phyloP scores from a whole-genome alignment of 2,888 invertebrate species.

The Caenorhabditis sp. region DNA sequence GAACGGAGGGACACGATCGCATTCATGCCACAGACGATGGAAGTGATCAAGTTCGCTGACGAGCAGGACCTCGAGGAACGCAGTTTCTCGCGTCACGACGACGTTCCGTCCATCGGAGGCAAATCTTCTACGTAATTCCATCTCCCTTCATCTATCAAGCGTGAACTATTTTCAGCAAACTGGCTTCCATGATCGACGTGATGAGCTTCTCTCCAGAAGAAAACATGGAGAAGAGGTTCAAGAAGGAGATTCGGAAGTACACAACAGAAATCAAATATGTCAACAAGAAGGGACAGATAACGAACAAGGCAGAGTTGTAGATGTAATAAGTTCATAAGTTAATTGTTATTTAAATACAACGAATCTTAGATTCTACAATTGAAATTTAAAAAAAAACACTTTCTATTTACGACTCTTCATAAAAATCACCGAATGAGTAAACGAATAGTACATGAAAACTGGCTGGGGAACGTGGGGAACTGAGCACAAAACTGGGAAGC shows the following conservation, averaged over 20 bases:
- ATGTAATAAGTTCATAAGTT: neutral
- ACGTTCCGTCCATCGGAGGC: slow-evolving; percentile 53
- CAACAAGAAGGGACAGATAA: slow-evolving; percentile 38
- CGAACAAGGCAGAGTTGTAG: slow-evolving; percentile 24
- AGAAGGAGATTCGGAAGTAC: slow-evolving; percentile 61
- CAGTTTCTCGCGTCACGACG: slow-evolving; percentile 63
- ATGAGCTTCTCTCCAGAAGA: slow-evolving; percentile 62
- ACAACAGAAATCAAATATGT: slow-evolving; percentile 57
- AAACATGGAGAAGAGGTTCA: slow-evolving; percentile 61
- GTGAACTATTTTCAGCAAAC: slow-evolving; percentile 31
- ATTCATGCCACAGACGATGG: slow-evolving; percentile 75
- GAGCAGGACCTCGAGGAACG: slow-evolving; percentile 71
- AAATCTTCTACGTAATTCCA: slow-evolving; percentile 29
- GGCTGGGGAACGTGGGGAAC: neutral
- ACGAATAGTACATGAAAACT: slow-evolving; percentile 37
- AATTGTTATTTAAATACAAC: too few relatives aligned
- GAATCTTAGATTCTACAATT: too few relatives aligned
- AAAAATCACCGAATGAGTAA: too few relatives aligned
- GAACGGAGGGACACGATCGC: slow-evolving; percentile 78
- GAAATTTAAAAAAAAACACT: slow-evolving; percentile 1
- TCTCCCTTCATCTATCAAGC: neutral
- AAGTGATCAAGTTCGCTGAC: slow-evolving; percentile 68
- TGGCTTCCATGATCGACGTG: slow-evolving; percentile 56
- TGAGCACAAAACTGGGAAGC: slow-evolving; percentile 14
- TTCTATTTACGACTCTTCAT: too few relatives aligned